phyloP scores from a whole-genome alignment of 2,888 invertebrate species.

The Pegoplata infirma region DNA sequence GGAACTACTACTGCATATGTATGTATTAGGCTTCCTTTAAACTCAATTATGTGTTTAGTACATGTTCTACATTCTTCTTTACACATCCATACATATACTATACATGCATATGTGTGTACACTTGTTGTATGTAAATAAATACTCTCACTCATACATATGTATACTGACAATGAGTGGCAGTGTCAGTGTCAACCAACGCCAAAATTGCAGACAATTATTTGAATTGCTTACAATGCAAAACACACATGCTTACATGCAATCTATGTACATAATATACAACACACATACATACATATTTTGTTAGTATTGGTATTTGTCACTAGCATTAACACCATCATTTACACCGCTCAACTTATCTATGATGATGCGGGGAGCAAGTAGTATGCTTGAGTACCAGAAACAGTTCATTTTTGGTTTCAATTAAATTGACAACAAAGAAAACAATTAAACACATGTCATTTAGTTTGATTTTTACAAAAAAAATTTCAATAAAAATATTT shows the following conservation, averaged over 20 bases:
- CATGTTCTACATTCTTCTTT: background rate
- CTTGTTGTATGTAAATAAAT: background rate
- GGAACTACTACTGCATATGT: too few relatives aligned
- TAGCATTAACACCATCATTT: background rate
- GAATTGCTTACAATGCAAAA: background rate
- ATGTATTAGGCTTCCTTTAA: too few relatives aligned
- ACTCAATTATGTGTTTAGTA: too few relatives aligned
- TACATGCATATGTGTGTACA: background rate
- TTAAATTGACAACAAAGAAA: background rate
- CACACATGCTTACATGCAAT: too few relatives aligned
- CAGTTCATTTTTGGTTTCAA: background rate
- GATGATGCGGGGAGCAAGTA: background rate
- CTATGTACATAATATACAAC: background rate
- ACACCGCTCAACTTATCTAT: background rate
- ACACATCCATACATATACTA: too few relatives aligned
- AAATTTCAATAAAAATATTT: background rate
- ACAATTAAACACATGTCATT: constrained; percentile 26
- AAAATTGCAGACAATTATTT: constrained; percentile 36
- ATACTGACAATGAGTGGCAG: constrained; percentile 31
- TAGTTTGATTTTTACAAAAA: background rate
- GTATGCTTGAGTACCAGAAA: background rate
- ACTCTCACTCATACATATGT: background rate
- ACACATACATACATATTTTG: background rate
- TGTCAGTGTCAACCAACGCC: constrained; percentile 45
- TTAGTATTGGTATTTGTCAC: background rate